Base-by-base conservation (phyloP, 1,140 invertebrate genomes). In the Dufourea novaeangliae region DNA sequence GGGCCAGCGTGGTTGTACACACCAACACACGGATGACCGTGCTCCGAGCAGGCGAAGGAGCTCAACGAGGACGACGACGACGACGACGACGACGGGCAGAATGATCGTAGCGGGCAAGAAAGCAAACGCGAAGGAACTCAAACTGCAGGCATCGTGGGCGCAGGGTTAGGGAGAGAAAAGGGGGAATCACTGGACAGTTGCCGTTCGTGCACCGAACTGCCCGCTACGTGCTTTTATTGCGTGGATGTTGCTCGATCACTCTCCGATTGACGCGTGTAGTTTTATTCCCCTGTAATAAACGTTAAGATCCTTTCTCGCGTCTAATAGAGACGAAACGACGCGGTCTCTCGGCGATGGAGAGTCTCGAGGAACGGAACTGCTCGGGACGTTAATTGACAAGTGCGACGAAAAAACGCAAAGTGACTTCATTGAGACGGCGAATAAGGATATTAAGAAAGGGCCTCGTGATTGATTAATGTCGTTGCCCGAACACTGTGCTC, bases 211-310 rank as follows among this genome's bases (percentile, higher is more conserved):
- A 89, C 74, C 88, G 87, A 83, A 71, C 88, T 41, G 85, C 68
- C 17, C 81, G 84, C 86, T 87, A 88, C 86, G 87, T 90, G 88
- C 88, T 89, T 89, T 90, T 89, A 90, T 90, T 88, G 83, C 79
- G 69, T 78, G 86, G 79, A 71, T 73, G 73, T 66, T 82, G 69
- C 77, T 78, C 83, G 79, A 86, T 85, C 73, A 74, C 81, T 73
- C 81, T 73, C 64, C 79, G 69, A 82, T 76, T 72, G 59, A 69
- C 79, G 80, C 81, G 14, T 63, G 70, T 71, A 61, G 57, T 77
- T 52, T 70, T 70, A 70, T 77, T 70, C 56, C n/a, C 27, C 57
- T 8, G 75, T 63, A 77, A 71, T 77, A 70, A 77, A 54, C 73
- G 66, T 76, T 57, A 57, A 76, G 64, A 76, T 52, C 66, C 63